Evolutionary conservation across 2,113 vertebrate species (phyloP).

Genomic region (Dicentrarchus labrax): DNA sequence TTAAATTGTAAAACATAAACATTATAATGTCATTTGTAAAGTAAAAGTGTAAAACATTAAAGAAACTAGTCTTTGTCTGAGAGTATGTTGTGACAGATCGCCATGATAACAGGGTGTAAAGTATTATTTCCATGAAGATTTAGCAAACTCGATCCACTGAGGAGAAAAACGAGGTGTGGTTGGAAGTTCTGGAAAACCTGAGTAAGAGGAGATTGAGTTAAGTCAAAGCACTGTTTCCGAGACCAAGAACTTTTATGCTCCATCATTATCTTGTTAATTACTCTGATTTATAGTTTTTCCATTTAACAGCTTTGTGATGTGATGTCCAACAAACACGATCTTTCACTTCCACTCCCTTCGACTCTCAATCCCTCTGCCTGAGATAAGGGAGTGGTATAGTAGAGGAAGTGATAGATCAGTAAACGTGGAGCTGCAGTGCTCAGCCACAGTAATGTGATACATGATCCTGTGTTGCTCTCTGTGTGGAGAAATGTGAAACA

Average conservation of each 20-base stretch:
- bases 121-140: background rate
- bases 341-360: conserved; percentile 10
- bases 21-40: background rate
- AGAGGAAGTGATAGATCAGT: conserved; percentile 66
- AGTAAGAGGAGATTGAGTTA: background rate
- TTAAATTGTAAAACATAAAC: background rate
- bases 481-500: conserved; percentile 54
- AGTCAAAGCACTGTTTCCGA: background rate
- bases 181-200: background rate
- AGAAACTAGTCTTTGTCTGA: no score
- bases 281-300: background rate
- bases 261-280: background rate
- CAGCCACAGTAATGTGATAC: conserved; percentile 59
- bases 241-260: background rate
- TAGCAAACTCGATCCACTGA: background rate
- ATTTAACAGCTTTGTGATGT: background rate
- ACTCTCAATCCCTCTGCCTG: conserved; percentile 2
- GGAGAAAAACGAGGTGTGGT: background rate
- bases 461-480: conserved; percentile 33
- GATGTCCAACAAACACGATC: conserved; percentile 2
- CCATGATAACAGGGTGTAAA: background rate
- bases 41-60: background rate
- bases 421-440: conserved; percentile 47
- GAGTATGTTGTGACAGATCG: background rate
- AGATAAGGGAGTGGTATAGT: conserved; percentile 55